These are phyloP conservation scores for Apus apus DNA, from an alignment of 2,113 vertebrate species.

Conservation along the genomic window DNA sequence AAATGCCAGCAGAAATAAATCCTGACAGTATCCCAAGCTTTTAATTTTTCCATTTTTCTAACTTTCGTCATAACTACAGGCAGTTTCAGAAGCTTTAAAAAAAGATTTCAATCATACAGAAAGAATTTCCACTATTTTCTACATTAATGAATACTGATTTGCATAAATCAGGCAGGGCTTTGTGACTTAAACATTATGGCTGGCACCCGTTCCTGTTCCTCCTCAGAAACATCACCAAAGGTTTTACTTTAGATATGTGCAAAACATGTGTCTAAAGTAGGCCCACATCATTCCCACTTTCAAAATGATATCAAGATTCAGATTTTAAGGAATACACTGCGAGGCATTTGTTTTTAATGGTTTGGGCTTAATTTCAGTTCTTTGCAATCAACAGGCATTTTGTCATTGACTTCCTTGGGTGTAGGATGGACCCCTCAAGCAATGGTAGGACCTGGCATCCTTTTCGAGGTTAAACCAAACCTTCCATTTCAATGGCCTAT, in stretches of 20 bases:
- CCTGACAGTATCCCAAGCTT: background rate
- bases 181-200: background rate
- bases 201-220: background rate
- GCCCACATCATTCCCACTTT: background rate
- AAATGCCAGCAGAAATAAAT: background rate
- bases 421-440: background rate
- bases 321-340: background rate
- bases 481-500: background rate
- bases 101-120: background rate
- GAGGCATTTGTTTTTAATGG: background rate
- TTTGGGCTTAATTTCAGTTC: background rate
- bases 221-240: accelerated
- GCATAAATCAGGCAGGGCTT: background rate
- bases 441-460: background rate
- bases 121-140: background rate
- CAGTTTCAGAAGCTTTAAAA: background rate
- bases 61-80: background rate
- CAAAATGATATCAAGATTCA: background rate
- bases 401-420: background rate
- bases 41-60: background rate
- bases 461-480: background rate
- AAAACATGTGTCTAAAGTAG: background rate
- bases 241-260: background rate
- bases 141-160: background rate
- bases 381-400: background rate